Percentiles rank a stretch among this genome's conserved stretches.
Conservation (phyloP, 2,888 invertebrate genomes). For the Erebia palarica region DNA sequence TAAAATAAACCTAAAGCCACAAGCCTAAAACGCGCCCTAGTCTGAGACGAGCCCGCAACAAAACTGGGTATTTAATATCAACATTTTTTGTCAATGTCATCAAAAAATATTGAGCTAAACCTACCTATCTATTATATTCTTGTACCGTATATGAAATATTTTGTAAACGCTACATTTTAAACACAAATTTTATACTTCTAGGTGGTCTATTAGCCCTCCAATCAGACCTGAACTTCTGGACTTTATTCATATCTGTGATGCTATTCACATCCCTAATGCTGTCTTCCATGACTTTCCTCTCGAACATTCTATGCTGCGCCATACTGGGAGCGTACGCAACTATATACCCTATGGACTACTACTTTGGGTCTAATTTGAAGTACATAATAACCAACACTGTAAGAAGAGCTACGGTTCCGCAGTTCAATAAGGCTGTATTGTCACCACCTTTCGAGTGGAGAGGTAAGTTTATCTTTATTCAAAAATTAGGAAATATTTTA, state of each 20-base stretch:
- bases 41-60: too few relatives aligned
- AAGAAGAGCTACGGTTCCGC: slow-evolving; percentile 82
- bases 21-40: too few relatives aligned
- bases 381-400: slow-evolving; percentile 86
- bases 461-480: slow-evolving; percentile 67
- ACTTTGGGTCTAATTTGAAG: slow-evolving; percentile 84
- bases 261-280: slow-evolving; percentile 75
- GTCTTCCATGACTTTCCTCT: slow-evolving; percentile 73
- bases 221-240: slow-evolving; percentile 84
- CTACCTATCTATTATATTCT: too few relatives aligned
- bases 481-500: not conserved
- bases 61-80: too few relatives aligned
- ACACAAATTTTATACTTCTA: slow-evolving; percentile 55
- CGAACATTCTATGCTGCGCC: slow-evolving; percentile 84
- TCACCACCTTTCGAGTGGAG: slow-evolving; percentile 82
- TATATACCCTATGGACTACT: slow-evolving; percentile 84
- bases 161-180: too few relatives aligned
- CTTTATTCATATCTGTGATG: slow-evolving; percentile 78
- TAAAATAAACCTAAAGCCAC: too few relatives aligned
- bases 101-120: too few relatives aligned
- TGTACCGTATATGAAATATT: too few relatives aligned
- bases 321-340: slow-evolving; percentile 85
- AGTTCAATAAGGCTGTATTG: slow-evolving; percentile 83
- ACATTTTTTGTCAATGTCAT: too few relatives aligned
- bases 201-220: slow-evolving; percentile 71